Evolutionary conservation across 2,888 invertebrate species (phyloP), one percentile per base, ranked within the genome.

Genomic region (Lepidonotus clava): DNA sequence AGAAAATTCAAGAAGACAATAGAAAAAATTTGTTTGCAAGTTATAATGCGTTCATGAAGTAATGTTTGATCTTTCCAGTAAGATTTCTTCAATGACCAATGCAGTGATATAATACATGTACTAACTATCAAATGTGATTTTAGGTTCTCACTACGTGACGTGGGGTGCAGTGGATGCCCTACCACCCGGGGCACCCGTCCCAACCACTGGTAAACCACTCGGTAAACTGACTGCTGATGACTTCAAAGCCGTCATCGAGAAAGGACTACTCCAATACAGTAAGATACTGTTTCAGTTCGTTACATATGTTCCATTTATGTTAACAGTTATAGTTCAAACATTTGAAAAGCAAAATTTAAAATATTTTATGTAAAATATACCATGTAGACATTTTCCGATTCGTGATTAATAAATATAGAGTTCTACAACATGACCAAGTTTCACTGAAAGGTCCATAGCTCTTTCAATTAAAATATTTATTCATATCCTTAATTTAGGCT

Each of bases 191-290:
- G 94, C 94, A 14, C 94, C 94, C 0, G 88, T 94, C 11, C 94
- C 94, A 8, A 91, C 93, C 0, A 92, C 92, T 89, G 95, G 95
- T 24, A 95, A 94, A 91, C 91, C 93, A 34, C 90, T 95, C 8
- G 94, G 94, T 21, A 93, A 93, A 89, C 91, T 95, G 34, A 90
- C 91, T 34, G 94, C 94, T 61, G 95, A 95, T 28, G 96, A 96
- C 87, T 92, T 94, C 84, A 91, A 92, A 83, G 90, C 92, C 11
- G 91, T 94, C 83, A 92, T 95, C 34, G 93, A 94, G 90, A 95
- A 94, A 90, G 94, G 94, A 61, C 92, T 95, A 86, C 89, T 91
- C 77, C 91, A 92, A 24, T 94, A 92, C 90, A 92, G 93, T 93
- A 89, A 91, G 80, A 32, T 24, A 5, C 92, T 90, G 32, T 5